Conservation (phyloP, 2,888 invertebrate species). For the Herminia tarsipennalis region DNA sequence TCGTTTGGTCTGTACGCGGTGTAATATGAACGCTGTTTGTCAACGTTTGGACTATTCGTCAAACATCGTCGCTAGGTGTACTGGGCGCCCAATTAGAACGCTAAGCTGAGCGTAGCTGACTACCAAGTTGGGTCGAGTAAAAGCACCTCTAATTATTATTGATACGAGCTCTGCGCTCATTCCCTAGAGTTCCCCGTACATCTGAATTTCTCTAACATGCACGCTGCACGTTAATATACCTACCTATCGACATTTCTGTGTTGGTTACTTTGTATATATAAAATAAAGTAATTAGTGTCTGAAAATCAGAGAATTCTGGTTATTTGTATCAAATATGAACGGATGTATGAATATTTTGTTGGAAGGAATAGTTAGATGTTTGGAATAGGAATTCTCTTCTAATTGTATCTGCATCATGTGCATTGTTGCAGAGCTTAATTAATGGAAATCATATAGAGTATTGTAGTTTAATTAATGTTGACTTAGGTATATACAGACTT, state of each 20-base stretch:
- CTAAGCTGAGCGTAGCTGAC: slow-evolving; percentile 49
- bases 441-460: too few relatives aligned
- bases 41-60: slow-evolving; percentile 46
- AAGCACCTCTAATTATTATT: slow-evolving; percentile 58
- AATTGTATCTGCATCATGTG: too few relatives aligned
- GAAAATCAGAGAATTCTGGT: slow-evolving; percentile 14
- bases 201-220: slow-evolving; percentile 32
- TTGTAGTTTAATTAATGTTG: too few relatives aligned
- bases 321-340: too few relatives aligned
- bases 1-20: too few relatives aligned
- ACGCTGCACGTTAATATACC: slow-evolving; percentile 28
- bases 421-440: too few relatives aligned
- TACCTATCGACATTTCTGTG: slow-evolving; percentile 27
- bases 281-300: slow-evolving; percentile 20
- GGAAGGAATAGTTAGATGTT: too few relatives aligned
- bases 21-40: slow-evolving; percentile 46
- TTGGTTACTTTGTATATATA: slow-evolving; percentile 26
- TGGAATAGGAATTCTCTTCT: too few relatives aligned
- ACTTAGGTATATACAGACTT: too few relatives aligned
- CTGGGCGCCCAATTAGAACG: slow-evolving; percentile 45
- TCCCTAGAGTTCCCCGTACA: slow-evolving; percentile 36
- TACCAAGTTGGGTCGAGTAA: slow-evolving; percentile 50
- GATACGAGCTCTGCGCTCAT: slow-evolving; percentile 43
- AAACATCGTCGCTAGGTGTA: slow-evolving; percentile 43
- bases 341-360: too few relatives aligned